Conservation (phyloP, 1,140 invertebrate species). For the Zaprionus davidi region DNA sequence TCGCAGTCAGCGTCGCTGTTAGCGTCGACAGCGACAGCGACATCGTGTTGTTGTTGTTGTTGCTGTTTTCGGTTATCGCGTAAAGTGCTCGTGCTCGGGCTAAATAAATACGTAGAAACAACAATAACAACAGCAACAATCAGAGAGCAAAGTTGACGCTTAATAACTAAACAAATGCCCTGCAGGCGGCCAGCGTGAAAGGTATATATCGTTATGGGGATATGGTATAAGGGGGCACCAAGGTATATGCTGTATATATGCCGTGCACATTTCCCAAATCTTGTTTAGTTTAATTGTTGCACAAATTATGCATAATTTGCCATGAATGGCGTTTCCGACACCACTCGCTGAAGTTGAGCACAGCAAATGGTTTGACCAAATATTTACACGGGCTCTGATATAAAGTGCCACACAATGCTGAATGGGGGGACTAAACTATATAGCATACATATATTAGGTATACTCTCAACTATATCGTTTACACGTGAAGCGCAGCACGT, state of each 20-base stretch:
- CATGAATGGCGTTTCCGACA: slow-evolving; percentile 69
- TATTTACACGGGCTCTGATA: slow-evolving; percentile 40
- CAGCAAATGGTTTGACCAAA: slow-evolving; percentile 47
- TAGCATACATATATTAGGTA: not conserved
- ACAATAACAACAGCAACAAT: slow-evolving; percentile 35
- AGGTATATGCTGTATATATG: not conserved
- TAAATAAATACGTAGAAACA: slow-evolving; percentile 56
- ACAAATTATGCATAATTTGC: slow-evolving; percentile 70
- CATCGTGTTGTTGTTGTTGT: not conserved
- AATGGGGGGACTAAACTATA: not conserved
- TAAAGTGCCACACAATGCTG: not conserved
- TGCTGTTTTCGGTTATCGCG: slow-evolving; percentile 65
- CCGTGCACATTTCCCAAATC: not conserved
- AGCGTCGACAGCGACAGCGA: not conserved
- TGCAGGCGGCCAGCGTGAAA: slow-evolving; percentile 65
- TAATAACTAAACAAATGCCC: slow-evolving; percentile 75
- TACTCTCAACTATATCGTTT: not conserved
- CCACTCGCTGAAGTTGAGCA: slow-evolving; percentile 23
- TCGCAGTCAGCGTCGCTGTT: slow-evolving; percentile 24
- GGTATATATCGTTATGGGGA: slow-evolving; percentile 26
- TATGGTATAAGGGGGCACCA: not conserved
- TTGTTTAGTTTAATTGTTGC: slow-evolving; percentile 68
- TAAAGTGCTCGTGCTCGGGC: slow-evolving; percentile 68
- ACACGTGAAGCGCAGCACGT: not conserved
- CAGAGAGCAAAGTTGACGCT: slow-evolving; percentile 60